Conservation (phyloP, 1,140 invertebrate genomes). For the Araneus ventricosus region DNA sequence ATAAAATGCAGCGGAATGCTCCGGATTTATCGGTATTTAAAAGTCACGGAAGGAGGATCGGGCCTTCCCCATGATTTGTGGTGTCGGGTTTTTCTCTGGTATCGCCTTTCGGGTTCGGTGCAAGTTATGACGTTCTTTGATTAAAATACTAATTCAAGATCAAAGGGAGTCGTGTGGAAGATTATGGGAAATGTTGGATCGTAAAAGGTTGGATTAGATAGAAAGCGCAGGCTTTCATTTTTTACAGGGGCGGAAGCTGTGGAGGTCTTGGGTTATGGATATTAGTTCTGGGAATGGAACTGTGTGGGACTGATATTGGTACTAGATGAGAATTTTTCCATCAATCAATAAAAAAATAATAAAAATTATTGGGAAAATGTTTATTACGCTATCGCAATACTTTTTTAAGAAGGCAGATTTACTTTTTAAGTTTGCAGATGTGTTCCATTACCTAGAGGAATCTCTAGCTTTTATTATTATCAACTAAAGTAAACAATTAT, state of each 20-base stretch:
- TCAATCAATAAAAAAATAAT: no score
- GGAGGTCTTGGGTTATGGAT: neutral
- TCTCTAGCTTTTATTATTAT: no score
- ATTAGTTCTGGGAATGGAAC: neutral
- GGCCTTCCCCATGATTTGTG: constrained; percentile 8
- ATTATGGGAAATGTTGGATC: neutral
- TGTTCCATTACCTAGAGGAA: no score
- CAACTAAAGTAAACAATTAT: no score
- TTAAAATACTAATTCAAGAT: constrained; percentile 33
- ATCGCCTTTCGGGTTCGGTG: neutral
- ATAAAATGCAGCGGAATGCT: constrained; percentile 9
- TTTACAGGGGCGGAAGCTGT: neutral
- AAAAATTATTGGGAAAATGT: no score
- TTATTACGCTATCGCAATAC: no score
- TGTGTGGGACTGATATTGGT: no score
- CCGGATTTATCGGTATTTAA: constrained; percentile 30
- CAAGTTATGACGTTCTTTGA: constrained; percentile 24
- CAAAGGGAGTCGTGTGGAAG: neutral
- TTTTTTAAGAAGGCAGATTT: no score
- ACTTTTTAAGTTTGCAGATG: no score
- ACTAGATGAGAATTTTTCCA: no score
- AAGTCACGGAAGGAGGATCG: neutral
- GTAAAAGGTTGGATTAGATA: constrained; percentile 2
- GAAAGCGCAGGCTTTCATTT: neutral
- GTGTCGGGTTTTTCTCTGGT: neutral